Evolutionary conservation across 2,113 vertebrate species (phyloP).

Genomic region (Chlorodrepanis virens): DNA sequence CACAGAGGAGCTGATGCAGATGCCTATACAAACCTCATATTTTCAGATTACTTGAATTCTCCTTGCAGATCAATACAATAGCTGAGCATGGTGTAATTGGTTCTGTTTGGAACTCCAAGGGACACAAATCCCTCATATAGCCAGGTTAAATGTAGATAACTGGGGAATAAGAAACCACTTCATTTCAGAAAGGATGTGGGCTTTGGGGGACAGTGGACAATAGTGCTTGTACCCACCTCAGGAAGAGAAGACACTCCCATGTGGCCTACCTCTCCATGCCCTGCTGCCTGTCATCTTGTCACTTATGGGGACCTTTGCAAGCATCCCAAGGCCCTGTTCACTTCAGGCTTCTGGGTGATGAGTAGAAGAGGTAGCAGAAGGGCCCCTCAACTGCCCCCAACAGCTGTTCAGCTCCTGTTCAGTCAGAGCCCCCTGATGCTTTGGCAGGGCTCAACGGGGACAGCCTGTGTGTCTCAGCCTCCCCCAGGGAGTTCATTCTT

Average conservation of each 20-base stretch:
- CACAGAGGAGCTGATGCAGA: neutral
- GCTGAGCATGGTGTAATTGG: neutral
- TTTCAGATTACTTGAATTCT: neutral
- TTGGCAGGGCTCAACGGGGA: accelerated
- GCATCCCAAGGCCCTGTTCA: neutral
- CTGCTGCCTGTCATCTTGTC: neutral
- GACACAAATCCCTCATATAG: neutral
- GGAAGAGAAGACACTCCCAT: accelerated
- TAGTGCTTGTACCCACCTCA: neutral
- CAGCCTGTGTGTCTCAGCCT: neutral
- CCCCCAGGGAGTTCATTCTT: neutral
- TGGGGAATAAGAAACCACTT: neutral
- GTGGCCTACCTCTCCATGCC: neutral
- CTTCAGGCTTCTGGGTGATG: accelerated
- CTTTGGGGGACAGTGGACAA: neutral
- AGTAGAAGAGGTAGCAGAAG: neutral
- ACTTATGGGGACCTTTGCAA: neutral
- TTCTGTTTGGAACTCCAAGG: neutral
- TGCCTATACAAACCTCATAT: neutral
- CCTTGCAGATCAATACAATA: neutral
- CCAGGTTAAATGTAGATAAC: neutral
- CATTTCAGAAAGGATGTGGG: neutral
- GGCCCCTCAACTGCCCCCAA: neutral
- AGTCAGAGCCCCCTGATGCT: neutral
- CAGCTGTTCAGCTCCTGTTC: neutral